Evolutionary conservation across 2,113 vertebrate species (phyloP).

Genomic region (Dicerorhinus sumatrensis): DNA sequence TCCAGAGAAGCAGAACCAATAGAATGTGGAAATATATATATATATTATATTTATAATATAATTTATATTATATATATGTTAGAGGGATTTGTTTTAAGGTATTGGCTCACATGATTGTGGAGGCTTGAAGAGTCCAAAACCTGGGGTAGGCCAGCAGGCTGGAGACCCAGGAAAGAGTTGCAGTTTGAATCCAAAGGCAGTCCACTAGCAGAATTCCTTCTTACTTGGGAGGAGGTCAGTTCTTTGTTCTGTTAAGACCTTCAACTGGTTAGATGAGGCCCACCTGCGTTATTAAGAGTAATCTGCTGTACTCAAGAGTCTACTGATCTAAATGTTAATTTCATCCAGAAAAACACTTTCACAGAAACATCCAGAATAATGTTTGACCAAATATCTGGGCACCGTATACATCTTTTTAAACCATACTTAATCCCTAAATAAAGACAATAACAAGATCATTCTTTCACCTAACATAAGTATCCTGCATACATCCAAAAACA

Average conservation of each 20-base stretch:
- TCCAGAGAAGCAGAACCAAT: neutral
- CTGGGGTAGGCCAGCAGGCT: neutral
- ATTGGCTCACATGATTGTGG: neutral
- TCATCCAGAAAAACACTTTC: neutral
- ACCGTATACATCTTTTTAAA: neutral
- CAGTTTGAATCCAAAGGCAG: neutral
- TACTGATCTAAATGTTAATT: neutral
- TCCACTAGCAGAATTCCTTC: neutral
- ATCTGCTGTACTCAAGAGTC: neutral
- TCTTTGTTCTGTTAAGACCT: neutral
- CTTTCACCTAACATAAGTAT: neutral
- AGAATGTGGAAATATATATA: neutral
- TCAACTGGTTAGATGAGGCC: neutral
- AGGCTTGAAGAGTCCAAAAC: neutral
- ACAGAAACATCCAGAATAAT: neutral
- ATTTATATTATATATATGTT: too few relatives aligned
- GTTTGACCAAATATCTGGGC: neutral
- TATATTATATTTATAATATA: too few relatives aligned
- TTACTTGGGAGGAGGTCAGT: neutral
- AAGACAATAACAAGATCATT: neutral
- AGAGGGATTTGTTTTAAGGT: neutral
- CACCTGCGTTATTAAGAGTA: neutral
- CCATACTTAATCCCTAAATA: neutral
- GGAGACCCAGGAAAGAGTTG: neutral
- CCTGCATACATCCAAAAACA: neutral